Evolutionary conservation across 2,888 invertebrate species (phyloP).

Genomic region (Toxonevra muliebris): DNA sequence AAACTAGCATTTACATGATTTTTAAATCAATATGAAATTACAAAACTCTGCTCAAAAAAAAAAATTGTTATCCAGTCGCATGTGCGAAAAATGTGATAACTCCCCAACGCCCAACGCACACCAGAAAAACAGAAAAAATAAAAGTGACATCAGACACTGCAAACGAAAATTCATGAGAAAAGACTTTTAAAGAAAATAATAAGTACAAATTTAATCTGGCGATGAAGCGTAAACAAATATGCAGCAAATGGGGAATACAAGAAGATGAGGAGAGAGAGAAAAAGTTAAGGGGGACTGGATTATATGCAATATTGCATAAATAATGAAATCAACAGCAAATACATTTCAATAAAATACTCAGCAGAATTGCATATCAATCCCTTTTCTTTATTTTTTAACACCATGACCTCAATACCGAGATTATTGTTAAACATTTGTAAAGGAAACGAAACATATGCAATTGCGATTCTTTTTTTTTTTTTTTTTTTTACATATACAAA

Average conservation of each 20-base stretch:
- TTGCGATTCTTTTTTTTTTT: too few relatives aligned
- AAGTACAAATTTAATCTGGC: background rate
- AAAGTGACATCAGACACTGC: background rate
- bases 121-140: background rate
- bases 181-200: background rate
- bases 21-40: background rate
- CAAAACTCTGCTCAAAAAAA: conserved; percentile 1
- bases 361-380: too few relatives aligned
- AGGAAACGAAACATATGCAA: too few relatives aligned
- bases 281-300: too few relatives aligned
- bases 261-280: background rate
- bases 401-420: too few relatives aligned
- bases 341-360: too few relatives aligned
- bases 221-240: conserved; percentile 17
- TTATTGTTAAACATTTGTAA: too few relatives aligned
- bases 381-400: too few relatives aligned
- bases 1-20: conserved; percentile 9
- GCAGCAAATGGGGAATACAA: background rate
- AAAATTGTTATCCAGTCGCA: conserved; percentile 3
- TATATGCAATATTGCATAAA: too few relatives aligned
- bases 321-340: too few relatives aligned
- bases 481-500: too few relatives aligned
- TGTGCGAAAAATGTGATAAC: background rate
- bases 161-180: background rate
- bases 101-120: background rate